Base-by-base conservation (phyloP, 1,140 invertebrate species). In the Trichoplusia ni region DNA sequence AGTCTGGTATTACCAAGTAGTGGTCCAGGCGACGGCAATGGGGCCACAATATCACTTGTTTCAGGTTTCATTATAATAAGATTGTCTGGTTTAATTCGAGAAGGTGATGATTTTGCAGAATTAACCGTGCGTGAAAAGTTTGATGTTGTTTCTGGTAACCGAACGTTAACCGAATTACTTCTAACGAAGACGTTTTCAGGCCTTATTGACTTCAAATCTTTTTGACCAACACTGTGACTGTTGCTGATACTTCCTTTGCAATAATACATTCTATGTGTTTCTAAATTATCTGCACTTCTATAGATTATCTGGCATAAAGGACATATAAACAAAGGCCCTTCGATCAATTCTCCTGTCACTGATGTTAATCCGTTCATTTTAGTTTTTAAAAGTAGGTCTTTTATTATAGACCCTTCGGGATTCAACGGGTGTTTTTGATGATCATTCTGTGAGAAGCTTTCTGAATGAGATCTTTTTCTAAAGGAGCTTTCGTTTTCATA, bases 341-440 rank as follows among this genome's bases (percentile, higher is more conserved):
- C 92, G 31, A 86, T 73, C 54, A 87, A 66, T 74, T 91, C 87
- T 62, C 77, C 79, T 27, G 82, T 71, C 27, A 84, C 58, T 31
- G 82, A 81, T 63, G 68, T 76, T 16, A 91, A 62, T 21, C 92
- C 91, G 66, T 91, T 92, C 4, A 90, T 86, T 38, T 93, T 92
- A 46, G 93, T 93, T 87, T 96, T 96, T 23, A 96, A 80, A 3
- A 97, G 79, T 6, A 97, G 91, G 81, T 97, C 95, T 81, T 97
- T 97, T 53, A 97, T 97, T 38, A 97, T 95, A 2, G 95, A 95
- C 14, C 94, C 92, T 74, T 96, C 95, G 1, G 92, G 91, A 78
- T 91, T 93, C 27, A 91, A 71, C 14, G 90, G 84, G 79, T 91
- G 90, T 73, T 91, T 91, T 38, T 82, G 80, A 42, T 88, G 84